phyloP scores from a whole-genome alignment of 2,797 vertebrate genomes.

The Pagetopsis macropterus region DNA sequence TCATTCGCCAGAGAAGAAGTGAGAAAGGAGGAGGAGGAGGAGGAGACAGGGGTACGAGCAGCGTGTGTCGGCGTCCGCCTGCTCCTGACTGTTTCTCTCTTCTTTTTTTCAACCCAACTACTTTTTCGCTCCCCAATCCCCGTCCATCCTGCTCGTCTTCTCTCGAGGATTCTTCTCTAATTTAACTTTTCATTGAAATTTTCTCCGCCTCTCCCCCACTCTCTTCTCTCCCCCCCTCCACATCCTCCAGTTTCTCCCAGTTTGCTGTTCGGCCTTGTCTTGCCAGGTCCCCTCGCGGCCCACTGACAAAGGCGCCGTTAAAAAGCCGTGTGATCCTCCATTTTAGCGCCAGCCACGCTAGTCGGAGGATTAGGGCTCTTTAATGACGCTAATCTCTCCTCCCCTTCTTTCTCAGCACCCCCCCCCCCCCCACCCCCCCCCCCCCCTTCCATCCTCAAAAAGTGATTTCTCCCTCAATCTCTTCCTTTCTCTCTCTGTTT shows the following conservation, averaged over 20 bases:
- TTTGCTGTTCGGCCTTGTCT: slow-evolving; percentile 84
- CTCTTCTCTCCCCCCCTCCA: slow-evolving; percentile 1
- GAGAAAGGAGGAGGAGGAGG: slow-evolving; percentile 49
- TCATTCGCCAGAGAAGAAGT: slow-evolving; percentile 65
- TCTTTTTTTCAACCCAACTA: slow-evolving; percentile 27
- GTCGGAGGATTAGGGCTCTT: slow-evolving; percentile 94
- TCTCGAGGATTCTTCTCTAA: slow-evolving; percentile 83
- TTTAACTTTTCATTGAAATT: slow-evolving; percentile 91
- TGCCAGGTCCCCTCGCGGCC: slow-evolving; percentile 85
- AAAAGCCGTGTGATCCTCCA: slow-evolving; percentile 90
- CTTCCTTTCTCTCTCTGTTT: slow-evolving; percentile 25
- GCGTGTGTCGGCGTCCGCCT: slow-evolving; percentile 66
- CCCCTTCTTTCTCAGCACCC: slow-evolving; percentile 65
- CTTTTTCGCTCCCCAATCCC: slow-evolving; percentile 36
- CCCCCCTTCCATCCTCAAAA: slow-evolving; percentile 68
- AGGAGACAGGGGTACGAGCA: slow-evolving; percentile 53
- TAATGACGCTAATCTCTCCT: slow-evolving; percentile 93
- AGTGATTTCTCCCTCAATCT: slow-evolving; percentile 84
- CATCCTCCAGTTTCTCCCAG: slow-evolving; percentile 75
- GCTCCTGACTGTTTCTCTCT: slow-evolving; percentile 55
- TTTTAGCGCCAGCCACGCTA: slow-evolving; percentile 92
- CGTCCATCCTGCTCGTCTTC: slow-evolving; percentile 62
- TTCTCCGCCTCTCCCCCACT: slow-evolving; percentile 58
- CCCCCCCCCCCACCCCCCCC: slow-evolving; percentile 25
- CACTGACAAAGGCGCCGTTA: slow-evolving; percentile 88